Base-by-base conservation (phyloP, 2,797 vertebrate genomes). In the Scleropages formosus region DNA sequence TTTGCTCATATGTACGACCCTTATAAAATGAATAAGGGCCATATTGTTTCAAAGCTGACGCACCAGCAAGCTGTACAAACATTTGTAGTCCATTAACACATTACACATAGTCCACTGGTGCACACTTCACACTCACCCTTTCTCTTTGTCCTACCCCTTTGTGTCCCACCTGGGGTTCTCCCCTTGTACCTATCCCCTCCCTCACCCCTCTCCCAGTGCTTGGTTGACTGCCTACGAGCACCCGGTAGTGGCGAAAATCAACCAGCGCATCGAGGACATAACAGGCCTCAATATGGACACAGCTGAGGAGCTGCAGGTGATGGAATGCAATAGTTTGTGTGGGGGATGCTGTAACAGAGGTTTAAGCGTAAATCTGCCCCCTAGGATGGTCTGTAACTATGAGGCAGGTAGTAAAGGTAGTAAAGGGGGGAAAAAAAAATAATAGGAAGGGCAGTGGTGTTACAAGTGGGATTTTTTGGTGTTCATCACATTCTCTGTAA, bases 221-320 rank as follows among this genome's bases (percentile, higher is more conserved):
- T 99, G 98, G 98, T 82, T 99, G 75, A 95, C 96, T 74, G 89
- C 80, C 8, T 94, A 96, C 26, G 97, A 98, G 76, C 91, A 98
- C 85, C 93, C 95, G 4, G 86, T 96, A 68, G 90, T 99, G 51
- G 93, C 90, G 0, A 92, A n/a, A 46, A 95, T 99, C 79, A 99
- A 98, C 88, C 89, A 92, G 76, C 90, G 98, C 80, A 97, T 99
- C 85, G 95, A 98, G 85, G 95, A 93, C 84, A 77, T 98, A 31
- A 98, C 98, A 0, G 98, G 97, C 15, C 87, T 99, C 8, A 95
- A 99, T 82, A 92, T 99, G 84, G 94, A 95, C 84, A 99, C 98
- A 31, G 98, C 97, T 71, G 98, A 99, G 79, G 97, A 99, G 77
- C 90, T 99, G 9, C 98, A 99, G 95, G 98, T 95, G 73, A 82